phyloP scores from a whole-genome alignment of 2,888 invertebrate species.

The Limnephilus rhombicus region DNA sequence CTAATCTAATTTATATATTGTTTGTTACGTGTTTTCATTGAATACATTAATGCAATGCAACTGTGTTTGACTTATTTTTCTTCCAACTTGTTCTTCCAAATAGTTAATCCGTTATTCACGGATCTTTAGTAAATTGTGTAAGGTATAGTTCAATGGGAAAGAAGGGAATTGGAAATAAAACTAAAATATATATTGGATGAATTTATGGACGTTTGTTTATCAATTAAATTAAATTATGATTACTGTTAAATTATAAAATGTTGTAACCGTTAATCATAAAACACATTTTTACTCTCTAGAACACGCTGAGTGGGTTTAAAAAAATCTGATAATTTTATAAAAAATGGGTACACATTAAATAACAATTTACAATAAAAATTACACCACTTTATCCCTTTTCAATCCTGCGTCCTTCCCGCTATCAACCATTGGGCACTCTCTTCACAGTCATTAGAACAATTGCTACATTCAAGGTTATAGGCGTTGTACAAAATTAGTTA shows the following conservation, averaged over 20 bases:
- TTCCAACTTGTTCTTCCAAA: neutral
- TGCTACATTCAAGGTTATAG: constrained; percentile 10
- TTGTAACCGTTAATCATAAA: constrained; percentile 26
- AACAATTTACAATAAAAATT: constrained; percentile 44
- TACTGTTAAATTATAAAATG: constrained; percentile 36
- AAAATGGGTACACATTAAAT: constrained; percentile 50
- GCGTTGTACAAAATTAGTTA: neutral
- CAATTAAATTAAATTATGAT: constrained; percentile 50
- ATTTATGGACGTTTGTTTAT: constrained; percentile 64
- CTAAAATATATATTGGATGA: constrained; percentile 55
- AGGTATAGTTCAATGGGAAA: neutral
- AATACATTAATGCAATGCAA: neutral
- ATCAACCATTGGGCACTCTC: neutral
- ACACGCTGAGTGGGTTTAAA: constrained; percentile 46
- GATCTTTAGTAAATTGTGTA: neutral
- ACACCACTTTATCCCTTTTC: constrained; percentile 17
- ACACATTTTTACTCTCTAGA: constrained; percentile 48
- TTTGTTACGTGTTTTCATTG: neutral
- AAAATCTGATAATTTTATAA: constrained; percentile 27
- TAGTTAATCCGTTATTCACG: neutral
- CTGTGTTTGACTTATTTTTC: neutral
- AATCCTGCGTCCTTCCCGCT: constrained; percentile 10
- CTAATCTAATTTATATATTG: no score
- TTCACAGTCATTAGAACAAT: neutral
- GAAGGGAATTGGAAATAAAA: constrained; percentile 37